Evolutionary conservation across 23 tunicate species (phyloP).

Genomic region (Styela plicata): DNA sequence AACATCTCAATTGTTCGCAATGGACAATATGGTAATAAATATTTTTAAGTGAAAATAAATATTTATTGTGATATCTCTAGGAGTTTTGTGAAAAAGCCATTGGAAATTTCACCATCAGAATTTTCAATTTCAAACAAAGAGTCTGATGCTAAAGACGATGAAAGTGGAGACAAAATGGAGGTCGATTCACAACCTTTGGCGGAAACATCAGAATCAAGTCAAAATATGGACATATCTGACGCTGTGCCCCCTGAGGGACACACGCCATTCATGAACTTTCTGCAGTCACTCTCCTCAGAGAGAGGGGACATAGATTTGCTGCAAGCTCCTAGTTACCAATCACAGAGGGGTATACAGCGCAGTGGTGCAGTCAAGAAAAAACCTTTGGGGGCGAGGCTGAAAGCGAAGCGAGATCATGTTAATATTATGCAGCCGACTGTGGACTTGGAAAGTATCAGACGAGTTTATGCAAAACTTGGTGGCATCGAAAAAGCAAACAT

Average conservation of each 20-base stretch:
- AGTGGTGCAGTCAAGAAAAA: neutral
- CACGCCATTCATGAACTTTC: neutral
- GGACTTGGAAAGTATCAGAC: conserved; percentile 39
- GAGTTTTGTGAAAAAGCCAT: neutral
- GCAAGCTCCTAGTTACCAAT: neutral
- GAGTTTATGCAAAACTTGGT: conserved; percentile 30
- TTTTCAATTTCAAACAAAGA: neutral
- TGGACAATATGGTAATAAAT: too few species aligned
- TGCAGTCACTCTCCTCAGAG: neutral
- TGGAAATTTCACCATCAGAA: neutral
- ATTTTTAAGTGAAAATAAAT: too few species aligned
- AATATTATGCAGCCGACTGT: conserved; percentile 27
- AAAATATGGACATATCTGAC: neutral
- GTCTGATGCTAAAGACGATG: neutral
- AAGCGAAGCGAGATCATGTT: neutral
- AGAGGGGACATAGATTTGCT: neutral
- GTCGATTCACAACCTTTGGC: neutral
- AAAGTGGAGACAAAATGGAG: neutral
- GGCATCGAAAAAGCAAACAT: conserved; percentile 25
- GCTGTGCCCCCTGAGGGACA: neutral
- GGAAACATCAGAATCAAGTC: neutral
- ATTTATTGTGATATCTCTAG: too few species aligned
- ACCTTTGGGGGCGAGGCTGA: neutral
- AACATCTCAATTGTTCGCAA: too few species aligned
- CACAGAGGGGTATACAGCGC: neutral